Percentiles rank a stretch among this genome's conserved stretches.
phyloP scores from a whole-genome alignment of 2,113 vertebrate species.

The Entomyzon cyanotis region DNA sequence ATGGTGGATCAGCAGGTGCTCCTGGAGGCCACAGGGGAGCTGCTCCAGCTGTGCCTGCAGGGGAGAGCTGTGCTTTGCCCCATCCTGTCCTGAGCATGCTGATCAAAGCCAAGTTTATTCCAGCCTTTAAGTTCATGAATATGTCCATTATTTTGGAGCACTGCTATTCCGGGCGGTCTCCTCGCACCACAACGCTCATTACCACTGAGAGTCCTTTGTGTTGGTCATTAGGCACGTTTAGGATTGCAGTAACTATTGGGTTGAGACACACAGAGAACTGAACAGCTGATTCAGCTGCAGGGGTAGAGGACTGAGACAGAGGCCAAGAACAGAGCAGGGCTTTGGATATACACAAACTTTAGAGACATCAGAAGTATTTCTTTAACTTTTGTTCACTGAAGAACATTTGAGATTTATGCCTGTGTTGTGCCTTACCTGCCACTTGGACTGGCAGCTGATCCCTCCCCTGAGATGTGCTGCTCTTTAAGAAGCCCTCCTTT shows the following conservation, averaged over 20 bases:
- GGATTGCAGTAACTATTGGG: neutral
- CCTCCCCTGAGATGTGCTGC: slow-evolving; percentile 69
- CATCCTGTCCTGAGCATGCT: neutral
- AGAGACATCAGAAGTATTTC: slow-evolving; percentile 52
- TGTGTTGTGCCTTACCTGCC: slow-evolving; percentile 69
- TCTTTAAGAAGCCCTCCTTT: slow-evolving; percentile 72
- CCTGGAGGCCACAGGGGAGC: neutral
- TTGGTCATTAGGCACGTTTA: neutral
- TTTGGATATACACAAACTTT: slow-evolving; percentile 45
- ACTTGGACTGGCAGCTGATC: slow-evolving; percentile 72
- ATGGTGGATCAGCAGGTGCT: neutral
- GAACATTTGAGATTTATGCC: slow-evolving; percentile 58
- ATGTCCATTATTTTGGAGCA: slow-evolving; percentile 34
- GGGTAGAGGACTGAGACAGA: slow-evolving; percentile 46
- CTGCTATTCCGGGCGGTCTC: neutral
- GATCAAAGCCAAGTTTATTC: slow-evolving; percentile 39
- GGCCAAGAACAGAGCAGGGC: slow-evolving; percentile 60
- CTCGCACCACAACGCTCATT: neutral
- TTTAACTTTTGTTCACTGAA: slow-evolving; percentile 48
- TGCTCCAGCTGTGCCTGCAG: neutral
- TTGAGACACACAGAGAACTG: slow-evolving; percentile 11
- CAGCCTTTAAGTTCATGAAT: slow-evolving; percentile 28
- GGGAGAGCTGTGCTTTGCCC: neutral
- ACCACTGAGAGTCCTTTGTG: neutral
- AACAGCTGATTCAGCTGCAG: neutral